Conservation (phyloP, 2,113 vertebrate species). For the Glaucidium brasilianum region DNA sequence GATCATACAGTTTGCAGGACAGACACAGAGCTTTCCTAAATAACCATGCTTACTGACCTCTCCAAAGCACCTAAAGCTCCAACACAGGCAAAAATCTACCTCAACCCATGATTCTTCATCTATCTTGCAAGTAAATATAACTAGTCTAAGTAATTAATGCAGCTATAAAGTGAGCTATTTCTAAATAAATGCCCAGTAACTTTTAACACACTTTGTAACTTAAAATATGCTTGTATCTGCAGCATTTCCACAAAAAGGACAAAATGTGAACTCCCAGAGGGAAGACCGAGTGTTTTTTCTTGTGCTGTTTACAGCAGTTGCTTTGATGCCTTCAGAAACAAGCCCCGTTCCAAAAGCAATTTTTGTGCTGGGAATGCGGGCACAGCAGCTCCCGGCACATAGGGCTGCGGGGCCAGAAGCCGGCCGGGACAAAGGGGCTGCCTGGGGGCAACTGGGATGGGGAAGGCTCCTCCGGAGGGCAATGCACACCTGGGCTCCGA, state of each 20-base stretch:
- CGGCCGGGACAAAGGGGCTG: rapidly evolving
- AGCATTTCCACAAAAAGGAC: background rate
- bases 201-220: background rate
- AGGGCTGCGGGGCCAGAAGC: background rate
- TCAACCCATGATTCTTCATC: background rate
- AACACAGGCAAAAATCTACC: rapidly evolving
- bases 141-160: background rate
- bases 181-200: background rate
- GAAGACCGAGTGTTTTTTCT: background rate
- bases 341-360: background rate
- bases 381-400: background rate
- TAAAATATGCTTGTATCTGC: background rate
- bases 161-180: background rate
- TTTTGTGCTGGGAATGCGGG: background rate
- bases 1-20: background rate
- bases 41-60: background rate
- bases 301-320: background rate
- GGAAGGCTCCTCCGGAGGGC: background rate
- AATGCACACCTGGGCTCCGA: background rate
- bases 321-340: slow-evolving; percentile 31
- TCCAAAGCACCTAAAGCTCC: background rate
- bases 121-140: background rate
- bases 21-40: background rate
- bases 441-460: background rate
- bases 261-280: slow-evolving; percentile 2